phyloP scores from a whole-genome alignment of 2,888 invertebrate genomes.

The Drosophila setosimentum region DNA sequence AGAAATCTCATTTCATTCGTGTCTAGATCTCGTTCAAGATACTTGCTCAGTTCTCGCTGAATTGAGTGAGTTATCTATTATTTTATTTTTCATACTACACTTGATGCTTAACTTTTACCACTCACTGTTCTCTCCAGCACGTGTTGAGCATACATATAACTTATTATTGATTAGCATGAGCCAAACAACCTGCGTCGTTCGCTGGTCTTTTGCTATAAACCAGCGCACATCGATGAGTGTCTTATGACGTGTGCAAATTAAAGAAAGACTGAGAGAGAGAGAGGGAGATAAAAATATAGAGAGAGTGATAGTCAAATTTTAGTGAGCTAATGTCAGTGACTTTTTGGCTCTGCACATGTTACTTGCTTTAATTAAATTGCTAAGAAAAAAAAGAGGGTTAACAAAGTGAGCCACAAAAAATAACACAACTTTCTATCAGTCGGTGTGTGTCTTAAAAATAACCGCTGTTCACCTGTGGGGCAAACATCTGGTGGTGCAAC shows the following conservation, averaged over 20 bases:
- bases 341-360: conserved; percentile 17
- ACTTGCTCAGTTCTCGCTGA: background rate
- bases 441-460: conserved; percentile 28
- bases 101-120: conserved; percentile 27
- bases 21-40: background rate
- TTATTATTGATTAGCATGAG: conserved; percentile 66
- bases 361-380: conserved; percentile 61
- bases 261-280: conserved; percentile 4
- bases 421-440: conserved; percentile 59
- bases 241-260: conserved; percentile 58
- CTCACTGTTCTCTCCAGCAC: conserved; percentile 62
- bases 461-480: conserved; percentile 26
- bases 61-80: background rate
- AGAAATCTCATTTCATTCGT: too few relatives aligned
- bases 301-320: conserved; percentile 16
- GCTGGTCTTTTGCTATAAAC: conserved; percentile 44
- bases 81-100: background rate
- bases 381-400: conserved; percentile 45
- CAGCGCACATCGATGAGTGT: conserved; percentile 14
- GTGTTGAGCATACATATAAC: conserved; percentile 71
- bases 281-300: background rate
- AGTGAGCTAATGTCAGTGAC: conserved; percentile 51
- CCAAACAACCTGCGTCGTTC: conserved; percentile 36
- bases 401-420: conserved; percentile 21
- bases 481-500: conserved; percentile 43